These are phyloP conservation scores for Erpornis zantholeuca DNA, from an alignment of 2,113 vertebrate species.

Conservation along the genomic window DNA sequence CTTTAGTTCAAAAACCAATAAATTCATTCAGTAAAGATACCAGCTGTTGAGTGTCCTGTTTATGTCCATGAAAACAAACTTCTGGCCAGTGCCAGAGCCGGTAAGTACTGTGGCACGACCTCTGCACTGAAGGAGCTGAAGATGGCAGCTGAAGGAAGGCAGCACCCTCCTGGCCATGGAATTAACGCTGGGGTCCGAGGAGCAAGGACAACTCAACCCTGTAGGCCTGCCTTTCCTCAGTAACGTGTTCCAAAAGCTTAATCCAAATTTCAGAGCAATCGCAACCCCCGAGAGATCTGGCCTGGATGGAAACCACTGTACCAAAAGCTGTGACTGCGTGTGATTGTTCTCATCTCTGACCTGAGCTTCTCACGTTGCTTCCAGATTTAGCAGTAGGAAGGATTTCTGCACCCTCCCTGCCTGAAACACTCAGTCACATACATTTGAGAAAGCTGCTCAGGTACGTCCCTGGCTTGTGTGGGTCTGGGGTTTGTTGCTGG, in stretches of 20 bases:
- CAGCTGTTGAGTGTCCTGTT: constrained; percentile 60
- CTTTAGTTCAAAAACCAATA: constrained; percentile 93
- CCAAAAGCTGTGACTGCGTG: background rate
- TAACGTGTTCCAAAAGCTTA: background rate
- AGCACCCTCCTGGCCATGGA: fast-evolving
- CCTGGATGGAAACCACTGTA: background rate
- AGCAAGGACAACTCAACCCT: background rate
- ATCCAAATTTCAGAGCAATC: background rate
- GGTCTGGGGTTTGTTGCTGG: background rate
- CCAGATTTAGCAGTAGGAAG: background rate
- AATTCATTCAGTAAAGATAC: constrained; percentile 89
- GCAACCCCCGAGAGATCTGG: fast-evolving
- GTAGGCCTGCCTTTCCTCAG: background rate
- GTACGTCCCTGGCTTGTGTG: background rate
- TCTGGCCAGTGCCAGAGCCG: too few species aligned
- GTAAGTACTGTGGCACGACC: fast-evolving
- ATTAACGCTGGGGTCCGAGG: fast-evolving
- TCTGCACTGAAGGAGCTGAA: background rate
- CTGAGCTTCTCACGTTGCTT: background rate
- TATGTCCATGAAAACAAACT: background rate
- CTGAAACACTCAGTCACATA: background rate
- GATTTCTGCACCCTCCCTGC: background rate
- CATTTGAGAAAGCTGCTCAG: background rate
- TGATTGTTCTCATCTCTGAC: background rate
- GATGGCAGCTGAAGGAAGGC: background rate